phyloP scores from a whole-genome alignment of 2,797 vertebrate genomes.

The Bryconaethiops microstoma region DNA sequence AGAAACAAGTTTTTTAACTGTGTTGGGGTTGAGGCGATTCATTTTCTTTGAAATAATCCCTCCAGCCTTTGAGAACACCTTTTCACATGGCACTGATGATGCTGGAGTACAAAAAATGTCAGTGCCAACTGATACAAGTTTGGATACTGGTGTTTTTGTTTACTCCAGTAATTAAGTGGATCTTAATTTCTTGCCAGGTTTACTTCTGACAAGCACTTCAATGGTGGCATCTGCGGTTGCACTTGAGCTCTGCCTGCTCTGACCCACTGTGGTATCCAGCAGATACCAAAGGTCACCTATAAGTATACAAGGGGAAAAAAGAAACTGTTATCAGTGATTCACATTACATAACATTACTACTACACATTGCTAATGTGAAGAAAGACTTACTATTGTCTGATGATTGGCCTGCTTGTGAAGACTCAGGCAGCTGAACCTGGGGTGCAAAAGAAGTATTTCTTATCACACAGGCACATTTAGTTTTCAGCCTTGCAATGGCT shows the following conservation, averaged over 20 bases:
- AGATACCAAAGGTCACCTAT: constrained; percentile 1
- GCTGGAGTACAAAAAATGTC: neutral
- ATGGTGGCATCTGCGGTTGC: neutral
- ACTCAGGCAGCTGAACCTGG: neutral
- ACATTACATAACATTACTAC: too few relatives aligned
- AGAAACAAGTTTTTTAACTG: too few relatives aligned
- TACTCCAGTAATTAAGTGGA: neutral
- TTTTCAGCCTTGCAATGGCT: too few relatives aligned
- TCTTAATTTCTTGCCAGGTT: neutral
- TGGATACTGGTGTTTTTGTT: too few relatives aligned
- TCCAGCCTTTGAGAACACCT: neutral
- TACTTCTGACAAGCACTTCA: constrained; percentile 1
- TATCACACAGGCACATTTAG: too few relatives aligned
- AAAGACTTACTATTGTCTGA: too few relatives aligned
- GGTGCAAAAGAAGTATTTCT: neutral
- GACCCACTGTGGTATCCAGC: neutral
- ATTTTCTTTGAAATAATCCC: neutral
- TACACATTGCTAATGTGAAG: too few relatives aligned
- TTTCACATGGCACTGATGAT: neutral
- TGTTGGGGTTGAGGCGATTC: too few relatives aligned
- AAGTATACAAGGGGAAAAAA: neutral
- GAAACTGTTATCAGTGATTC: too few relatives aligned
- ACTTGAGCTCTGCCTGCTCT: constrained; percentile 1
- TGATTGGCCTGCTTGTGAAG: neutral
- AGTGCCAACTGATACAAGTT: too few relatives aligned